Base-by-base conservation (phyloP, 2,888 invertebrate genomes). In the Agrenia bidenticulata region DNA sequence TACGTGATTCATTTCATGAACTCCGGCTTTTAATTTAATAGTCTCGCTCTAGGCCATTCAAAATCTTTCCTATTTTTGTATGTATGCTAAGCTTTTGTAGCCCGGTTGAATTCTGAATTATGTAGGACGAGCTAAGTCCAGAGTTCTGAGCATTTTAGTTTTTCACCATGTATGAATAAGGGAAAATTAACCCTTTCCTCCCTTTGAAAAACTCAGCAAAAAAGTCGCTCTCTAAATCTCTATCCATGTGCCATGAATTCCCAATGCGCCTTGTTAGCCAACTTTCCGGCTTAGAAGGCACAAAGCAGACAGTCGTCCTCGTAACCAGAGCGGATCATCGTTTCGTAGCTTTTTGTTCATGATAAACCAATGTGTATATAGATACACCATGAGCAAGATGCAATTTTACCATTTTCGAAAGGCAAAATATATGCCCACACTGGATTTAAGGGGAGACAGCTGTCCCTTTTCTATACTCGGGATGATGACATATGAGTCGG, bases 241-340 rank as follows among this genome's bases (percentile, higher is more conserved):
- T 19, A 45, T 24, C 55, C 63, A 67, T 67, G 67, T 66, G 66
- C 63, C 60, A 66, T 45, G 56, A 67, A 67, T 61, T 67, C 67
- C 67, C 67, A 61, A 53, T 57, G 63, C 63, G 67, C 55, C 67
- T 67, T 67, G 67, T 67, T 67, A 67, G 63, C 56, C 66, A 66
- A 63, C 26, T 63, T 67, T 27, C 27, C 17, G 55, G 55, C 55
- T 55, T 27, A 27, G 15, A 51, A 24, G 24, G 53, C n/a, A 45
- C n/a, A 45, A 45, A n/a, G 45, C 9, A 45, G 19, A 45, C 45
- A 19, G 45, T 45, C 45, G 45, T 17, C 9, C 39, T 39, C 45
- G 45, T 45, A 45, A 45, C 45, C 45, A 45, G 45, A 45, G 45
- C 45, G 45, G 15, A 45, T 17, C 19, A 19, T 45, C 45, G 45